Evolutionary conservation across 2,797 vertebrate genomes (phyloP).

Genomic region (Cygnus olor): DNA sequence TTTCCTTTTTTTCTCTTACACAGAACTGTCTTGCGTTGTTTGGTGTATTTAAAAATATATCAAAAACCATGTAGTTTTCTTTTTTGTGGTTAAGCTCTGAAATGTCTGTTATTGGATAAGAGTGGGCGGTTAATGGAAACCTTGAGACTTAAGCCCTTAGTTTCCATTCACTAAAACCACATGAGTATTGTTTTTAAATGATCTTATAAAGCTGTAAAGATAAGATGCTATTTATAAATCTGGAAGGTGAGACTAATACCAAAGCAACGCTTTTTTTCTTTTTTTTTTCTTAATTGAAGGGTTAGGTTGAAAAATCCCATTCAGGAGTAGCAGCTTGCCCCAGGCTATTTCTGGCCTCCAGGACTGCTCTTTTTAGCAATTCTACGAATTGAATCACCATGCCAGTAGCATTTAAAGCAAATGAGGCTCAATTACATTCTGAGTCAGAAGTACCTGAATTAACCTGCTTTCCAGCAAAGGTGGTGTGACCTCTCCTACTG

Average conservation of each 20-base stretch:
- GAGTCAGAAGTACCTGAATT: slow-evolving; percentile 61
- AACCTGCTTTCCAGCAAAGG: slow-evolving; percentile 63
- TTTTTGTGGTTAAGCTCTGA: slow-evolving; percentile 16
- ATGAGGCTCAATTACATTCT: slow-evolving; percentile 44
- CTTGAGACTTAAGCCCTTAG: slow-evolving; percentile 7
- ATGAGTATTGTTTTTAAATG: not conserved
- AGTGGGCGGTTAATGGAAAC: slow-evolving; percentile 48
- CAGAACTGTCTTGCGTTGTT: not conserved
- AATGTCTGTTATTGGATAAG: slow-evolving; percentile 1
- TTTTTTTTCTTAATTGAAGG: slow-evolving; percentile 16
- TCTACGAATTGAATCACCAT: slow-evolving; percentile 47
- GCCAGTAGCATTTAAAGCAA: slow-evolving; percentile 28
- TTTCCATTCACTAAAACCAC: slow-evolving; percentile 31
- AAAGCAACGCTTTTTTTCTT: not conserved
- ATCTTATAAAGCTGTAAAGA: not conserved
- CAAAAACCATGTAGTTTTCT: not conserved
- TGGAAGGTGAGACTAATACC: not conserved
- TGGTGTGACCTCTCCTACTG: slow-evolving; percentile 35
- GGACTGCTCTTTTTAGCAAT: slow-evolving; percentile 38
- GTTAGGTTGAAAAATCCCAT: slow-evolving; percentile 21
- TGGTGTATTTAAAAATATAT: not conserved
- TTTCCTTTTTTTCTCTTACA: not conserved
- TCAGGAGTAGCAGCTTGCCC: slow-evolving; percentile 5
- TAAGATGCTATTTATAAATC: not conserved
- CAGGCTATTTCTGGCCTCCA: slow-evolving; percentile 33